These are phyloP conservation scores for Paracentrotus lividus DNA, from an alignment of 53 echinoderm and acorn worm species.

Conservation along the genomic window DNA sequence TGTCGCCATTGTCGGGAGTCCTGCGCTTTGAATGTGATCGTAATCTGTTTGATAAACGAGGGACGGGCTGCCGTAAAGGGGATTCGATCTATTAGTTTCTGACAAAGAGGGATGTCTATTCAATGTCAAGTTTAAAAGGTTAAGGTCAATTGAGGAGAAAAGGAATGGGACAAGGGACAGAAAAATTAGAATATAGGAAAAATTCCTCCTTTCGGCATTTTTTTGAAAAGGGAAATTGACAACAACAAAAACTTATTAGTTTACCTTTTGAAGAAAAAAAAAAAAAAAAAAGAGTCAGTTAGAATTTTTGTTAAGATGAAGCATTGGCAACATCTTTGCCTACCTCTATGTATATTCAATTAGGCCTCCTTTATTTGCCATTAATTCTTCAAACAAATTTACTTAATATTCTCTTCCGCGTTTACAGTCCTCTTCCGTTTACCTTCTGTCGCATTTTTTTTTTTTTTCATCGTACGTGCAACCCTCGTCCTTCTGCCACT, in stretches of 20 bases:
- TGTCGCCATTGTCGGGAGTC: constrained; percentile 23
- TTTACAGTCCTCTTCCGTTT: neutral
- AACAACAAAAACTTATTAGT: too few relatives aligned
- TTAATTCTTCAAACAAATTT: too few relatives aligned
- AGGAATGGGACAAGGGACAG: neutral
- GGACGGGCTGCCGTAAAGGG: constrained; percentile 17
- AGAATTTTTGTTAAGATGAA: too few relatives aligned
- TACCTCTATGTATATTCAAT: too few relatives aligned
- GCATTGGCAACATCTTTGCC: too few relatives aligned
- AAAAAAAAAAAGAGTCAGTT: too few relatives aligned
- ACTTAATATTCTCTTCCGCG: too few relatives aligned
- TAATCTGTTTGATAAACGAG: constrained; percentile 35
- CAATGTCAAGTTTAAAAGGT: constrained; percentile 40
- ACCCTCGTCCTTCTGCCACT: neutral
- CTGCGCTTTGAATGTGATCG: constrained; percentile 19
- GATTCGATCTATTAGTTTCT: constrained; percentile 34
- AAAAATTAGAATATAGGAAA: neutral
- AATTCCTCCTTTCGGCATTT: neutral
- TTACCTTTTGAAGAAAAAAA: too few relatives aligned
- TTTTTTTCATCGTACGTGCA: neutral
- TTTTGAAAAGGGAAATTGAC: neutral
- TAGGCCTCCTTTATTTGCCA: too few relatives aligned
- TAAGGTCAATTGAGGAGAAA: constrained; percentile 1
- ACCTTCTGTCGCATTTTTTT: neutral
- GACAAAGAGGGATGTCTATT: neutral